Evolutionary conservation across 2,113 vertebrate genomes (phyloP), one percentile per base, ranked within the genome.

Genomic region (Melanerpes formicivorus): DNA sequence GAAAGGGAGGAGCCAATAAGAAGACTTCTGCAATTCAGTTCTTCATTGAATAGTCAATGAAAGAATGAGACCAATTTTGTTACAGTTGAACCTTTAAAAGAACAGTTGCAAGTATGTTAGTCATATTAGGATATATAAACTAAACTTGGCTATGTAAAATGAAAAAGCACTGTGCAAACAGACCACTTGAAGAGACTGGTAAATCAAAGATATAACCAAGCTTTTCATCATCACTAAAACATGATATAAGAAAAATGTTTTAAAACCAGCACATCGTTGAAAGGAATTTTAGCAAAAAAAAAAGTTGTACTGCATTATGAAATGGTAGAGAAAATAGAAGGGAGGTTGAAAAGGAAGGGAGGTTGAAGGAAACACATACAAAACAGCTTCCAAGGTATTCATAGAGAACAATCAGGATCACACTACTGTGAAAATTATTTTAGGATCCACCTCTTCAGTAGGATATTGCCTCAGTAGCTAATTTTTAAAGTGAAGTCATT

Each of bases 271-370:
- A 67, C 40, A 50, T 25, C 11, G 14, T 12, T 78, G 25, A 90
- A 91, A 69, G 40, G 90, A 67, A 78, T 72, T 30, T 93, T 76
- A 91, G 27, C 72, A 40, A 81, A 88, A 94, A 81, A 88, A 94
- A 11, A 13, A 25, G 2, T 73, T 77, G 22, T 58, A 90, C 54
- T 87, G 73, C 63, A 88, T 92, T 95, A 91, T 85, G 56, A 90
- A 93, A 95, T 87, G 59, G 18, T 91, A 65, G 12, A 82, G 48
- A 84, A 97, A 93, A 92, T 29, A 93, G 80, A 94, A 94, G 80
- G 22, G 11, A 52, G 21, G 48, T 21, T 50, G 48, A 50, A 50
- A 50, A 21, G 92, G 55, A 93, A 52, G 13, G 22, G 40, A 90
- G 66, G 87, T 65, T 87, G 72, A 93, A 95, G 96, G 64, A 58